Evolutionary conservation across 2,797 vertebrate genomes (phyloP).

Genomic region (Euthynnus affinis): DNA sequence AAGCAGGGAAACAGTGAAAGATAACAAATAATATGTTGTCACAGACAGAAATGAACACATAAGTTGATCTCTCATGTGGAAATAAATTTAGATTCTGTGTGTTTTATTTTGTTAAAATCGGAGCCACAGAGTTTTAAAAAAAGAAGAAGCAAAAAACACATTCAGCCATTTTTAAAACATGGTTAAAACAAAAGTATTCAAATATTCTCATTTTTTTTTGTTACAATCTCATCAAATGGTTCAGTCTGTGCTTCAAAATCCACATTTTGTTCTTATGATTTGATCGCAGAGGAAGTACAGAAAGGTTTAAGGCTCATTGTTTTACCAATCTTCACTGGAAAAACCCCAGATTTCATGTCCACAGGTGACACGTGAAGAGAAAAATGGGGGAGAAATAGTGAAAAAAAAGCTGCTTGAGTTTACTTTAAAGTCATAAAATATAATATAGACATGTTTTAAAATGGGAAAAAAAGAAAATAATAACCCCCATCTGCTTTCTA

Average conservation of each 20-base stretch:
- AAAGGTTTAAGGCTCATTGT: background rate
- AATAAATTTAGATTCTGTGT: background rate
- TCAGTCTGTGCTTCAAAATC: too few relatives aligned
- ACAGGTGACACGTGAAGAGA: background rate
- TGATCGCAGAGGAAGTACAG: background rate
- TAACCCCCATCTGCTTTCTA: background rate
- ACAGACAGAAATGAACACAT: background rate
- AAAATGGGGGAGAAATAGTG: background rate
- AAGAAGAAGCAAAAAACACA: too few relatives aligned
- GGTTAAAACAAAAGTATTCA: background rate
- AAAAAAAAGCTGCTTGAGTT: background rate
- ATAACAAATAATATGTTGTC: background rate
- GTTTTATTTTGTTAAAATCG: background rate
- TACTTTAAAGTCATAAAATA: background rate
- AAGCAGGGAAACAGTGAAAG: background rate
- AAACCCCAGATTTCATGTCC: background rate
- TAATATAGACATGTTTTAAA: background rate
- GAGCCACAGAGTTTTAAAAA: too few relatives aligned
- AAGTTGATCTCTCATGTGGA: background rate
- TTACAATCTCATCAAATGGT: too few relatives aligned
- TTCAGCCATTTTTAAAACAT: background rate
- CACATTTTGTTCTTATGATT: background rate
- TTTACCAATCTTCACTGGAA: background rate
- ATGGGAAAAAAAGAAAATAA: background rate
- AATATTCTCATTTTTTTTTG: too few relatives aligned